These are phyloP conservation scores for Ctenochaetus hawaiiensis DNA, from an alignment of 2,797 vertebrate species.

Conservation along the genomic window DNA sequence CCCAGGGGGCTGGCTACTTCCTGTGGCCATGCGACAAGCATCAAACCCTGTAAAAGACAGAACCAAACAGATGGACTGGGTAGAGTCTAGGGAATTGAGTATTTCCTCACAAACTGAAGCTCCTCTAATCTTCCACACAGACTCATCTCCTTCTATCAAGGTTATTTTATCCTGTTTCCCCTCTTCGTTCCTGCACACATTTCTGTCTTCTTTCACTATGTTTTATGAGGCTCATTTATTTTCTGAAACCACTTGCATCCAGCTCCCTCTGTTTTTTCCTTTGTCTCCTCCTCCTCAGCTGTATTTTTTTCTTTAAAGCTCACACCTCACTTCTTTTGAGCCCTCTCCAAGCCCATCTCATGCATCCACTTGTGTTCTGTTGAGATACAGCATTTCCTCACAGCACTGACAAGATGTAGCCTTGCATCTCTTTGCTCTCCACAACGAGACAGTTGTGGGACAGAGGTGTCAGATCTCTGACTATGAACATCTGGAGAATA, in stretches of 20 bases:
- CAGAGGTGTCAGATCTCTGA: slow-evolving; percentile 69
- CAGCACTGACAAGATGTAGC: slow-evolving; percentile 26
- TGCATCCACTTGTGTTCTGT: slow-evolving; percentile 15
- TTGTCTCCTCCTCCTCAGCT: slow-evolving; percentile 27
- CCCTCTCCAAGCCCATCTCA: slow-evolving; percentile 44
- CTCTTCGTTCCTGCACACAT: slow-evolving; percentile 29
- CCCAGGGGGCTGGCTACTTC: slow-evolving; percentile 66
- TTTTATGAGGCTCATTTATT: slow-evolving; percentile 43
- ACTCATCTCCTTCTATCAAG: slow-evolving; percentile 20
- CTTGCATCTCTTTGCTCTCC: slow-evolving; percentile 35
- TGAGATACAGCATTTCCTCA: slow-evolving; percentile 43
- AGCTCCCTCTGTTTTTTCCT: slow-evolving; percentile 29
- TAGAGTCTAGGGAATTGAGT: slow-evolving; percentile 54
- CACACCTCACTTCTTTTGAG: slow-evolving; percentile 68
- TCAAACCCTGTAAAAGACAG: slow-evolving; percentile 49
- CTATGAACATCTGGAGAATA: slow-evolving; percentile 81
- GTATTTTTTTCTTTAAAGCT: slow-evolving; percentile 56
- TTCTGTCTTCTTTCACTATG: slow-evolving; percentile 21
- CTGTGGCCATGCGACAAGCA: slow-evolving; percentile 54
- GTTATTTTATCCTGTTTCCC: slow-evolving; percentile 30
- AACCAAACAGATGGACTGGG: slow-evolving; percentile 68
- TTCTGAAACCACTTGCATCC: slow-evolving; percentile 40
- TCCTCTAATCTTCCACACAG: slow-evolving; percentile 25
- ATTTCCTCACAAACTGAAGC: slow-evolving; percentile 49
- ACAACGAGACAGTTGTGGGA: slow-evolving; percentile 59